A percentile compares a stretch with the other conserved stretches of the same genome.
phyloP scores from a whole-genome alignment of 2,888 invertebrate species.

The Scaptodrosophila latifasciaeformis region DNA sequence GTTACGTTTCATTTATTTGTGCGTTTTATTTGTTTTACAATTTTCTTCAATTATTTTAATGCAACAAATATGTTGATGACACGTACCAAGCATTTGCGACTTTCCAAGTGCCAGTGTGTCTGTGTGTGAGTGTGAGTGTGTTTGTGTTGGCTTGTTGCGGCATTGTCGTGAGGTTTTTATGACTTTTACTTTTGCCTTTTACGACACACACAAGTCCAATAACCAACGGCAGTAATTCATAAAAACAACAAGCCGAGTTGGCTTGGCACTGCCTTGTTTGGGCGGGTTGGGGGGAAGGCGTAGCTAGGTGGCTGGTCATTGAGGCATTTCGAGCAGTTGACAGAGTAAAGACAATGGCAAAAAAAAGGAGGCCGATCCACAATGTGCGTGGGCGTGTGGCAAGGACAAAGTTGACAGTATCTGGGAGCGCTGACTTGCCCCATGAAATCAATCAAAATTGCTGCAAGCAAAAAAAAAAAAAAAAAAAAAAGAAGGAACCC shows the following conservation, averaged over 20 bases:
- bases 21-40: conserved; percentile 52
- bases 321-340: too few species aligned
- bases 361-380: too few species aligned
- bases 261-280: too few species aligned
- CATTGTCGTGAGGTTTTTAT: conserved; percentile 37
- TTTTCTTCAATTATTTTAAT: conserved; percentile 64
- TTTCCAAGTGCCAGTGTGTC: conserved; percentile 17
- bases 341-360: too few species aligned
- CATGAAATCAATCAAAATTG: conserved; percentile 68
- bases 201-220: conserved; percentile 34
- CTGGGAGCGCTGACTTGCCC: conserved; percentile 57
- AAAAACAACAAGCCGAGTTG: too few species aligned
- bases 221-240: too few species aligned
- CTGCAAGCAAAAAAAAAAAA: conserved; percentile 46
- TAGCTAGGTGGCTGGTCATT: too few species aligned
- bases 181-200: conserved; percentile 53
- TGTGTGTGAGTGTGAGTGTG: not conserved
- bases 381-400: too few species aligned
- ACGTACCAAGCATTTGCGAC: conserved; percentile 39
- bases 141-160: not conserved
- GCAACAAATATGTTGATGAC: conserved; percentile 59
- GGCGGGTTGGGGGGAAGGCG: too few species aligned
- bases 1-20: too few species aligned
- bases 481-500: too few species aligned
- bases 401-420: too few species aligned